Evolutionary conservation across 2,113 vertebrate species (phyloP), one percentile per base, ranked within the genome.

Genomic region (Lycaon pictus): DNA sequence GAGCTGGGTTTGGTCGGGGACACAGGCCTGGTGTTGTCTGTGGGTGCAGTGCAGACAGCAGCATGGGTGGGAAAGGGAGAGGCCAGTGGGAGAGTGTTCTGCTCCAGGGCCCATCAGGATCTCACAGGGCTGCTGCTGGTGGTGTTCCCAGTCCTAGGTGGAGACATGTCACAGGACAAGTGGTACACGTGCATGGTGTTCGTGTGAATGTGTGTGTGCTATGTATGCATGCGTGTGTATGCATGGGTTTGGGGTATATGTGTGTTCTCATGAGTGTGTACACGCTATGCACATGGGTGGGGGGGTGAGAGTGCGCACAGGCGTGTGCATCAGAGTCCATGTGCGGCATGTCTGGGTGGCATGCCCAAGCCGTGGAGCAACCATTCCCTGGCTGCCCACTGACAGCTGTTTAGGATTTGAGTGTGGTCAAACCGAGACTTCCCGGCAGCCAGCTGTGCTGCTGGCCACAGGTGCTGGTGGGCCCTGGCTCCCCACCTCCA

Each of bases 291-390:
- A 25, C 32, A 48, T 60, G 65, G 12, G 29, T 60, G 7, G 19
- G 23, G 3, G 15, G 5, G 16, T 63, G 43, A 5, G 16, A 20
- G 7, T 37, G 53, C 60, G 25, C 43, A 1, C 13, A 17, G 7
- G 25, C 62, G 29, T 23, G 48, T 35, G 25, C 3, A 27, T 25
- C 13, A 8, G 23, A 27, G 43, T 48, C 15, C 16, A 0, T 27
- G 37, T 48, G 72, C 43, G 22, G 72, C 23, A 25, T 13, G 12
- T 74, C 37, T 74, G 37, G 37, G 37, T 13, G 5, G 22, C 23
- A 4, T 25, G 35, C 11, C 71, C 22, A 1, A 23, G 11, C n/a
- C 4, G 4, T 20, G 51, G 4, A 32, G 69, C 2, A 0, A 23
- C n/a, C 20, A 8, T 16, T 23, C 29, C 48, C 37, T 35, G 11